Conservation (phyloP, 2,797 vertebrate species). For the Mionectes olivaceus region DNA sequence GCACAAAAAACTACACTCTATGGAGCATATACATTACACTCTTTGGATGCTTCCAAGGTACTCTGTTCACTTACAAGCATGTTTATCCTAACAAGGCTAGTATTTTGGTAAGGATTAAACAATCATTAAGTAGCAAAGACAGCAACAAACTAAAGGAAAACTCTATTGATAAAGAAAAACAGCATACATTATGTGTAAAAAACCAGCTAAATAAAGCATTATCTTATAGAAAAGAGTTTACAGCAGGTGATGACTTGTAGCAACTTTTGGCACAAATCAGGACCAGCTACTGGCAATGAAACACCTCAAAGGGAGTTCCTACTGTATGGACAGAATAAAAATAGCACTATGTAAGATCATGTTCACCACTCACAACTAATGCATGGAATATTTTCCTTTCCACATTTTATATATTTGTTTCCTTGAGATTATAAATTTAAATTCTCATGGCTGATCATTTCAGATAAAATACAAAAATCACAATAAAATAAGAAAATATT, state of each 20-base stretch:
- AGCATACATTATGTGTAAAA: background rate
- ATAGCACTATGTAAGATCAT: background rate
- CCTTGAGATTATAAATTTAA: background rate
- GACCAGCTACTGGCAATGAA: background rate
- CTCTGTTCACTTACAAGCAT: background rate
- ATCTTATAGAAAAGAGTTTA: background rate
- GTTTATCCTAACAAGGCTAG: background rate
- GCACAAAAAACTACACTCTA: background rate
- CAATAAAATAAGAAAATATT: background rate
- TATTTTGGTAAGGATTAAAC: background rate
- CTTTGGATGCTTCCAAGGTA: background rate
- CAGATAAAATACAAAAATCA: background rate
- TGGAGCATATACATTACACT: background rate
- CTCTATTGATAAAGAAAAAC: background rate
- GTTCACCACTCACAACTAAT: background rate
- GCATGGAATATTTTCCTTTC: background rate
- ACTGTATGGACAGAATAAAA: background rate
- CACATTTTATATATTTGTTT: background rate
- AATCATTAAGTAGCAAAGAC: background rate
- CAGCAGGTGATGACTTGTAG: background rate
- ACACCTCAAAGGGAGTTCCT: background rate
- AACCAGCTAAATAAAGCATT: background rate
- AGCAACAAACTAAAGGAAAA: background rate
- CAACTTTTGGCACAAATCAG: background rate
- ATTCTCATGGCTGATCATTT: background rate